A percentile compares a stretch with the other conserved stretches of the same genome.
phyloP scores from a whole-genome alignment of 2,113 vertebrate species.

The Xerus inauris region DNA sequence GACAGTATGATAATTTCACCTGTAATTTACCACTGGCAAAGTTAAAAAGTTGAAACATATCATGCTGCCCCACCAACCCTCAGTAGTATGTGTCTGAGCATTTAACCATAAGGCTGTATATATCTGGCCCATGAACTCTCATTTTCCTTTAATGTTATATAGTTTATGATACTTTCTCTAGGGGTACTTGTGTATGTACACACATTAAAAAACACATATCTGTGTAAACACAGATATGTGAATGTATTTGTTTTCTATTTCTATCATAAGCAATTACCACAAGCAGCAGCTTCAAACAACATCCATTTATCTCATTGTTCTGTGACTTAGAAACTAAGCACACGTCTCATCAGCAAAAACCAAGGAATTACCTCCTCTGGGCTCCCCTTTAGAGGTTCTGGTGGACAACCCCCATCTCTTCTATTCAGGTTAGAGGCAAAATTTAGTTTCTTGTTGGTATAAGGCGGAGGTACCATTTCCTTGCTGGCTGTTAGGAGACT shows the following conservation, averaged over 20 bases:
- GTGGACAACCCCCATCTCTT: fast-evolving
- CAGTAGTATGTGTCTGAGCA: neutral
- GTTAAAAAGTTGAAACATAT: neutral
- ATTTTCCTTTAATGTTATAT: neutral
- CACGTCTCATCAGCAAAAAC: neutral
- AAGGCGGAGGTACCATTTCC: no score
- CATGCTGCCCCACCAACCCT: neutral
- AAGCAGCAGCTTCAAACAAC: neutral
- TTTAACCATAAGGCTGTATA: neutral
- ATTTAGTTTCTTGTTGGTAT: neutral
- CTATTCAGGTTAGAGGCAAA: neutral
- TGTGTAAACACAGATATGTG: neutral
- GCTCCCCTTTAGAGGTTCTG: neutral
- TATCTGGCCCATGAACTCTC: neutral
- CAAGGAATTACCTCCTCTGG: neutral
- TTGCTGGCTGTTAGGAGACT: neutral
- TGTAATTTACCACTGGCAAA: neutral
- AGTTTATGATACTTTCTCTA: neutral
- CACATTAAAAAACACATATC: neutral
- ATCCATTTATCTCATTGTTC: neutral
- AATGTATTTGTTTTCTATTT: neutral
- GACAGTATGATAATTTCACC: fast-evolving
- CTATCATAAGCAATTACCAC: neutral
- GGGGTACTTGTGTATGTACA: neutral
- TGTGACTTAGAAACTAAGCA: neutral